Base-by-base conservation (phyloP, 2,113 vertebrate species). In the Channa maculata region DNA sequence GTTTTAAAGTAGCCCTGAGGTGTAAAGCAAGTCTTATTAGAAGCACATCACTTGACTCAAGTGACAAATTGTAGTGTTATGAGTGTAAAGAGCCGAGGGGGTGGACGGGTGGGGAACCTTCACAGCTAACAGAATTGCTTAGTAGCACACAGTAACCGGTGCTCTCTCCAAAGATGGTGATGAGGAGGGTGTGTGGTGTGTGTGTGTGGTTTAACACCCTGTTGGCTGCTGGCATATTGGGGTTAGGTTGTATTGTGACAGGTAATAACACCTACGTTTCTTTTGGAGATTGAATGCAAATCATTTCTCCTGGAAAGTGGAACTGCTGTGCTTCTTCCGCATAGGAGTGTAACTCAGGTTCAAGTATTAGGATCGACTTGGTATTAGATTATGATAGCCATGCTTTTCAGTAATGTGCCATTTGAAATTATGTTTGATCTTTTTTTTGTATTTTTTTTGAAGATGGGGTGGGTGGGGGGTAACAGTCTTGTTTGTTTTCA, bases 231-330 rank as follows among this genome's bases (percentile, higher is more conserved):
- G 70, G 83, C 82, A 88, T 68, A 88, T 86, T 87, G 77, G 72
- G 71, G 81, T 80, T 70, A 72, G 61, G 69, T 70, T 83, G 67
- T 64, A 80, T 85, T 82, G 75, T 86, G 87, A 75, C 77, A 83
- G 80, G 80, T 82, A 87, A 89, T 80, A 84, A 85, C 80, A 65
- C 74, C 49, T 70, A 65, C 36, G 57, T 76, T 63, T 37, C 53
- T 79, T 83, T 50, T 79, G 61, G 71, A 90, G 83, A 92, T 83
- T 83, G 76, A 86, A 92, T 91, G 85, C 74, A 91, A 86, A 89
- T 92, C 55, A 75, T 78, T 83, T 65, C 43, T 61, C 15, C 53
- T 48, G 48, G 44, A 64, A 71, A 79, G 77, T 73, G 33, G 36
- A 79, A 51, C 74, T 33, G 71, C 62, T 72, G 11, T 37, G 57